A percentile compares a stretch with the other conserved stretches of the same genome.
Evolutionary conservation across 2,113 vertebrate species (phyloP).

Genomic region (Emydocephalus ijimae): DNA sequence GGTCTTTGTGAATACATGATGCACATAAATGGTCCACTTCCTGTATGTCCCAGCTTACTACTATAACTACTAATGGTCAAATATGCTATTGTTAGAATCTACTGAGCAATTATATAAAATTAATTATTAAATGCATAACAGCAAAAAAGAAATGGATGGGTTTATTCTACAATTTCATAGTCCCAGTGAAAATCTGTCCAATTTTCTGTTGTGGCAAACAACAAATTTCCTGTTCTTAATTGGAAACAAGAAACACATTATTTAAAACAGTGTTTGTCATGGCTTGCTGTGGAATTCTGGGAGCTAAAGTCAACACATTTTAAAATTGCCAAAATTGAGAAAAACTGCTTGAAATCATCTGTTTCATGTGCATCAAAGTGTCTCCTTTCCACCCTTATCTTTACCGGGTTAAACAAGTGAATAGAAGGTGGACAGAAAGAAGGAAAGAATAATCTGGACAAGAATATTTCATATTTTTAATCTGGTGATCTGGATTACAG

Average conservation of each 20-base stretch:
- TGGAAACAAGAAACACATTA: not conserved
- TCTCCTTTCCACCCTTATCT: not conserved
- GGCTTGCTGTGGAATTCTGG: not conserved
- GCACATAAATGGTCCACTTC: not conserved
- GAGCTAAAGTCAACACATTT: not conserved
- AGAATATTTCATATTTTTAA: not conserved
- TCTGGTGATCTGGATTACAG: not conserved
- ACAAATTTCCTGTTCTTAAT: not conserved
- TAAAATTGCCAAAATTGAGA: not conserved
- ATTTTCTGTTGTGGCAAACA: not conserved
- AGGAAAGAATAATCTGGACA: not conserved
- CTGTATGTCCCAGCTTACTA: not conserved
- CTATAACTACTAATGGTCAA: not conserved
- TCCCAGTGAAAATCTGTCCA: not conserved
- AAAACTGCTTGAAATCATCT: not conserved
- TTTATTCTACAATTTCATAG: not conserved
- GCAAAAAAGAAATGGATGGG: not conserved
- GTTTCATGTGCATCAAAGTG: not conserved
- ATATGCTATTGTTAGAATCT: not conserved
- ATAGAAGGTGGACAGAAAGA: not conserved
- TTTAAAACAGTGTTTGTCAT: not conserved
- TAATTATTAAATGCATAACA: not conserved
- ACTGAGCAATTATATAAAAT: not conserved
- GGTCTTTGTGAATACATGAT: not conserved
- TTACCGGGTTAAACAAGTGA: not conserved